These are phyloP conservation scores for Pica pica DNA, from an alignment of 2,113 vertebrate genomes.

Conservation along the genomic window DNA sequence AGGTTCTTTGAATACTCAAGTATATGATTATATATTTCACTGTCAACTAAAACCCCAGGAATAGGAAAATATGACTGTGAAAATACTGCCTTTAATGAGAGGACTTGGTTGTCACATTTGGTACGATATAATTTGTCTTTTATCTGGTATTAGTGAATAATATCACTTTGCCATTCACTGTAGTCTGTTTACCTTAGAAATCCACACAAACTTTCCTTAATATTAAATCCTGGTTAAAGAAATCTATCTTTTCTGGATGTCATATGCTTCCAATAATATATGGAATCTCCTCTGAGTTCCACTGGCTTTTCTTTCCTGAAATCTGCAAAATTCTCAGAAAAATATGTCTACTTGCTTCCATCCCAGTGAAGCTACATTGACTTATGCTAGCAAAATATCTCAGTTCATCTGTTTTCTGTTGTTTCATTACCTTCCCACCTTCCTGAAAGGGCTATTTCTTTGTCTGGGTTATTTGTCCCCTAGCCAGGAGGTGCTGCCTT, in stretches of 20 bases:
- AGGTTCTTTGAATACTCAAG: slow-evolving; percentile 14
- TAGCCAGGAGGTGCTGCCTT: background rate
- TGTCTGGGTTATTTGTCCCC: background rate
- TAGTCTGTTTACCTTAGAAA: background rate
- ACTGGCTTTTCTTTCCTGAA: background rate
- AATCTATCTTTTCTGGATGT: background rate
- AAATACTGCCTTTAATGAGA: slow-evolving; percentile 45
- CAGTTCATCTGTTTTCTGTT: background rate
- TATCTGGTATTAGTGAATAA: background rate
- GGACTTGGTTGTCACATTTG: slow-evolving; percentile 34
- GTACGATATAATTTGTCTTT: slow-evolving; percentile 38
- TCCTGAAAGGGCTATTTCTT: background rate
- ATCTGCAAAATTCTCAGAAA: background rate
- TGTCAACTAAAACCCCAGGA: slow-evolving; percentile 28
- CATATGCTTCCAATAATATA: background rate
- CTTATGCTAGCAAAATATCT: background rate
- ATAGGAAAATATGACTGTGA: slow-evolving; percentile 31
- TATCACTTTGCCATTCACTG: background rate
- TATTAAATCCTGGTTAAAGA: background rate
- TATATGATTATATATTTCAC: slow-evolving; percentile 37
- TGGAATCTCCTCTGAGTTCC: background rate
- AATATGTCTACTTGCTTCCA: background rate
- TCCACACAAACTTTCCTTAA: background rate
- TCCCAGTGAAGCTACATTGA: background rate
- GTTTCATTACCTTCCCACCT: background rate